Base-by-base conservation (phyloP, 2,888 invertebrate species). In the Lasioglossum leucozonium region DNA sequence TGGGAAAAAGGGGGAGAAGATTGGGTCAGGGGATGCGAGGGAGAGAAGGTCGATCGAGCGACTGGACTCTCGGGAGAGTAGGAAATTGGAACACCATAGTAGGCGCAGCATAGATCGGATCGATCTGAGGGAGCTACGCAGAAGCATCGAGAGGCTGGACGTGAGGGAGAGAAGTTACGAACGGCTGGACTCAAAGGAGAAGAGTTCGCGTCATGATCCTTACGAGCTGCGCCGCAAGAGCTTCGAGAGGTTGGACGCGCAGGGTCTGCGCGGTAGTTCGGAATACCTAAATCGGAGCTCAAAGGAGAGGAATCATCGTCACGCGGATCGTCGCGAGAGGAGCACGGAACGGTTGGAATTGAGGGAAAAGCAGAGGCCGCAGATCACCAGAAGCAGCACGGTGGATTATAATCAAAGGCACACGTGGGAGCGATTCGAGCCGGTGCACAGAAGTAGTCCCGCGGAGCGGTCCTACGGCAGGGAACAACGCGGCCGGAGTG, bases 101-200 rank as follows among this genome's bases (percentile, higher is more conserved):
- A 90, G 91, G 2, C 91, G 91, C 0, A 86, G 90, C 34, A 79
- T 89, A 0, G 93, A 94, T 18, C 90, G 92, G 5, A 47, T 91
- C 5, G 94, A 93, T 69, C 82, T 90, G 4, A 86, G 92, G 0
- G 94, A 94, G 62, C 81, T 94, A 18, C 90, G 94, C 0, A 90
- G 93, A 3, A 94, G 94, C 77, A 91, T 93, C 76, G 95, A 95
- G 44, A 90, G 93, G 6, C 73, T 94, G 5, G 93, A 94, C 47
- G 88, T 88, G 0, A 88, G 91, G 0, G 94, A 93, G 67, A 88
- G 91, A 47, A 93, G 90, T 67, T 89, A 89, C 79, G 93, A 93
- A 34, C 80, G 91, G 1, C 78, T 93, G 16, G 93, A 94, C 75
- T 92, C 89, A 37, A 82, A 65, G 30, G 89, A 90, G 47, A 89